These are phyloP conservation scores for Alouatta palliata DNA, from an alignment of 2,113 vertebrate genomes.

Conservation along the genomic window DNA sequence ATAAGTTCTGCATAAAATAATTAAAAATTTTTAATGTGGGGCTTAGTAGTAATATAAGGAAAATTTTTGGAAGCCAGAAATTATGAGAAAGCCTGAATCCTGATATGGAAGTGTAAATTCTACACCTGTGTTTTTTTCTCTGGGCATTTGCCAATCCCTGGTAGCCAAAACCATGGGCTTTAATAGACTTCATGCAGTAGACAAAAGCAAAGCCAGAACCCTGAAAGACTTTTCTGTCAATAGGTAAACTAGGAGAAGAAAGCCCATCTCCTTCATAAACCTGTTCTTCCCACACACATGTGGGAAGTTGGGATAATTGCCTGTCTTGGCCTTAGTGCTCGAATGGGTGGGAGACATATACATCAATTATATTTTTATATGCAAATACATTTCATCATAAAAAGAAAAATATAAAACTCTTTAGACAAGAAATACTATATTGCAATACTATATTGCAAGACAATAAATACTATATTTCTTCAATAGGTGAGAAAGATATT, in stretches of 20 bases:
- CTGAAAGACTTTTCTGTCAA: neutral
- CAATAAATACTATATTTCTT: no score
- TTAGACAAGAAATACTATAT: neutral
- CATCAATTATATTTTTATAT: neutral
- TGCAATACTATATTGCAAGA: no score
- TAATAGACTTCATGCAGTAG: neutral
- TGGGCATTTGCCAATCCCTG: neutral
- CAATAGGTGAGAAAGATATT: no score
- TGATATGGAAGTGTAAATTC: neutral
- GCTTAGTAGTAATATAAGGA: neutral
- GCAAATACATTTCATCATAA: neutral
- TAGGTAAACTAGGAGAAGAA: neutral
- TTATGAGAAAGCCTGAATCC: conserved; percentile 11
- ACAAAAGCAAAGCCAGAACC: neutral
- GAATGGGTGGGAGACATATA: neutral
- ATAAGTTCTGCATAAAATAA: conserved; percentile 14
- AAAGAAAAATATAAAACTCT: neutral
- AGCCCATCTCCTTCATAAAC: no score
- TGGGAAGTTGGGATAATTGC: neutral
- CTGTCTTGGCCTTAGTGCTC: neutral
- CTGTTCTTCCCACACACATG: neutral
- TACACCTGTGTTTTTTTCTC: neutral
- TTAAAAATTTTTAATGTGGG: neutral
- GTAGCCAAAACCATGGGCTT: neutral
- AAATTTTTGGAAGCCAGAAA: neutral